A percentile compares a stretch with the other conserved stretches of the same genome.
phyloP scores from a whole-genome alignment of 2,113 vertebrate genomes.

The Labeo rohita region DNA sequence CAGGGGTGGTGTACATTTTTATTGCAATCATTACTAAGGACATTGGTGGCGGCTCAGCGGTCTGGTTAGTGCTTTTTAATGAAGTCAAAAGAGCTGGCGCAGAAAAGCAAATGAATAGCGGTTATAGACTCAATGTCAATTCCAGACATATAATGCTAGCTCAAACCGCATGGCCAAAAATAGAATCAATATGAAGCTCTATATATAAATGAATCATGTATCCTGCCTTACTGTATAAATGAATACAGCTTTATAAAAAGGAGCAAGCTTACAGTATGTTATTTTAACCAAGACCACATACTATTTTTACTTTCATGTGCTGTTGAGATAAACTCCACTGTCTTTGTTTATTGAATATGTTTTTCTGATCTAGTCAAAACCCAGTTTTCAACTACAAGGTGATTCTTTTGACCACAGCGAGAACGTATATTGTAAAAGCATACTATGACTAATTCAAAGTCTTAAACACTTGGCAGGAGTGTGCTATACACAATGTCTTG shows the following conservation, averaged over 20 bases:
- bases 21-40: constrained; percentile 59
- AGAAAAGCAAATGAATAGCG: constrained; percentile 55
- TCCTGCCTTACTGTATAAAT: not conserved
- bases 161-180: constrained; percentile 29
- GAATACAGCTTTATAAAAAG: not conserved
- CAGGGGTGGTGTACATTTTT: constrained; percentile 36
- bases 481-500: not conserved
- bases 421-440: not conserved
- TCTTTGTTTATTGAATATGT: not conserved
- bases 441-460: not conserved
- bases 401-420: not conserved
- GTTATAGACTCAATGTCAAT: constrained; percentile 45
- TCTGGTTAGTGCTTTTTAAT: constrained; percentile 60
- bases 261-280: not conserved
- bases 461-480: no score
- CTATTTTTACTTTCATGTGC: not conserved
- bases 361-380: not conserved
- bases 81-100: constrained; percentile 53
- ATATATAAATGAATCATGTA: constrained; percentile 12
- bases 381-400: not conserved
- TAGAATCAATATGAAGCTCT: constrained; percentile 28
- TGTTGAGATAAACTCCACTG: not conserved
- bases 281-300: not conserved
- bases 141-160: constrained; percentile 40
- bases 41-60: constrained; percentile 35